A percentile compares a stretch with the other conserved stretches of the same genome.
phyloP scores from a whole-genome alignment of 2,797 vertebrate species.

The Sebastes alutus region DNA sequence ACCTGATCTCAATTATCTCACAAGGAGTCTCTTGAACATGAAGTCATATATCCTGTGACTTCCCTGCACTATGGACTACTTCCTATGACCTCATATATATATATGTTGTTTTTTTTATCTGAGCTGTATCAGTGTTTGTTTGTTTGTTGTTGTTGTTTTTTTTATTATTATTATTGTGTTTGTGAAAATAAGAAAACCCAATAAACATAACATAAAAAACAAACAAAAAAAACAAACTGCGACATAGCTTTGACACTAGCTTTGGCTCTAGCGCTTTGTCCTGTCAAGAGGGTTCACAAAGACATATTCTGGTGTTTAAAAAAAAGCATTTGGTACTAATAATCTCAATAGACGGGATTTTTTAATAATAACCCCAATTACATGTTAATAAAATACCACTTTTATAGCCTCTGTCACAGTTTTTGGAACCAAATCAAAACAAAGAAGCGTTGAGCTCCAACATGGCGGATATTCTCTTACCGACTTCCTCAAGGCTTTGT shows the following conservation, averaged over 20 bases:
- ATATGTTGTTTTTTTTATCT: too few relatives aligned
- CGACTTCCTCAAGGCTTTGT: constrained; percentile 82
- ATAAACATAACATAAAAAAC: too few relatives aligned
- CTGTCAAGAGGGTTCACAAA: background rate
- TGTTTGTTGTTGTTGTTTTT: too few relatives aligned
- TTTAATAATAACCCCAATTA: fast-evolving
- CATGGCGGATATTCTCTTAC: constrained; percentile 80
- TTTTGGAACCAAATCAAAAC: constrained; percentile 79
- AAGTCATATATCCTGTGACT: too few relatives aligned
- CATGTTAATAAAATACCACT: fast-evolving
- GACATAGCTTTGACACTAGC: background rate
- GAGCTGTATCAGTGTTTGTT: too few relatives aligned
- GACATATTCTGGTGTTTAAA: fast-evolving
- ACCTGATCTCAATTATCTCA: too few relatives aligned
- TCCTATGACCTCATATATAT: too few relatives aligned
- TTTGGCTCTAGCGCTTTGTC: background rate
- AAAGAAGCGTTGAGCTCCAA: constrained; percentile 76
- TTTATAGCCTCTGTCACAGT: background rate
- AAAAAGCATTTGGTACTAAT: fast-evolving
- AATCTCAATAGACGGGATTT: fast-evolving
- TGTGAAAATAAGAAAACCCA: too few relatives aligned
- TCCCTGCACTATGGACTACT: too few relatives aligned
- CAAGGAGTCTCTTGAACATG: too few relatives aligned
- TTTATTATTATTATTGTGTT: too few relatives aligned
- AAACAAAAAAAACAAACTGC: constrained; percentile 2